A percentile compares a stretch with the other conserved stretches of the same genome.
phyloP scores from a whole-genome alignment of 2,797 vertebrate genomes.

The Acrocephalus scirpaceus region DNA sequence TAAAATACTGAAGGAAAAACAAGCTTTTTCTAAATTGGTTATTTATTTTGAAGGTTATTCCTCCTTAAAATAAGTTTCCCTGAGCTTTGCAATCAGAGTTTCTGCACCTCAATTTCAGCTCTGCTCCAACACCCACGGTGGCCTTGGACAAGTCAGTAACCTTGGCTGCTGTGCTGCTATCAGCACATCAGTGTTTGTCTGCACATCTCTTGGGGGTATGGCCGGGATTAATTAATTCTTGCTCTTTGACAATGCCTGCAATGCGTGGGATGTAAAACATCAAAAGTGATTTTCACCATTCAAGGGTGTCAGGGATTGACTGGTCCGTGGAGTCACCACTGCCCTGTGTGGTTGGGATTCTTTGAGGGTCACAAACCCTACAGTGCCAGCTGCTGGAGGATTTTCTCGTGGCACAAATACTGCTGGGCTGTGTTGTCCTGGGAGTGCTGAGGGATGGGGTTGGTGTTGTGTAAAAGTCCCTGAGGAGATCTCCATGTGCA shows the following conservation, averaged over 20 bases:
- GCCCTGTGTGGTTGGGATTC: neutral
- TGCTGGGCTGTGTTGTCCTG: neutral
- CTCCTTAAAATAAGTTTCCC: neutral
- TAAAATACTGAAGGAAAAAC: neutral
- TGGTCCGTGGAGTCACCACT: neutral
- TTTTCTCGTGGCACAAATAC: neutral
- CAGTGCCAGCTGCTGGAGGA: neutral
- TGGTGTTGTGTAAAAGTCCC: neutral
- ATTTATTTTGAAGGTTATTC: neutral
- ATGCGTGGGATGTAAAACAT: neutral
- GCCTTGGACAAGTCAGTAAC: neutral
- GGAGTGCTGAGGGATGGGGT: neutral
- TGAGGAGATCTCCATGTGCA: neutral
- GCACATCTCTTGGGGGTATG: neutral
- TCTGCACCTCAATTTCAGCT: neutral
- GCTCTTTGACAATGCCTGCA: neutral
- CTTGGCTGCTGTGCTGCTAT: neutral
- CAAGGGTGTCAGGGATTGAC: neutral
- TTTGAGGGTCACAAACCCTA: neutral
- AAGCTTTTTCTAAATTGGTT: neutral
- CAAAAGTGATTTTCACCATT: neutral
- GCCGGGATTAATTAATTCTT: slow-evolving; percentile 45
- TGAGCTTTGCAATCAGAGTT: neutral
- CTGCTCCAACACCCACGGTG: neutral
- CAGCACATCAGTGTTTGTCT: neutral